Conservation (phyloP, 1,140 invertebrate species). For the Amphibalanus amphitrite region DNA sequence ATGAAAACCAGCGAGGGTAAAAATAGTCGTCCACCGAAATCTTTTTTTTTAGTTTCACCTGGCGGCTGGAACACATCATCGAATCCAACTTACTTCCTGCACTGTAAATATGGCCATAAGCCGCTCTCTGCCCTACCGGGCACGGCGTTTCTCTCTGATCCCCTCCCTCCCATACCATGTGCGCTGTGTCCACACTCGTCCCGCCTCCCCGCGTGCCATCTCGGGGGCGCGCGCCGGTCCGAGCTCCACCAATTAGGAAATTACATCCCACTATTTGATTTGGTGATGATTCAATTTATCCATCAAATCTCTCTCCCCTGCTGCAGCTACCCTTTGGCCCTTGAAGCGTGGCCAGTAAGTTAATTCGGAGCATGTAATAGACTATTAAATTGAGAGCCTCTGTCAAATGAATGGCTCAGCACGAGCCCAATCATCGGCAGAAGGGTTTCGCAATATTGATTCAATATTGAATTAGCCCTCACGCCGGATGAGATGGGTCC, state of each 20-base stretch:
- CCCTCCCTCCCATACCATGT: too few species aligned
- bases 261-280: constrained; percentile 1
- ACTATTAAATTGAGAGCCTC: not conserved
- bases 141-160: too few species aligned
- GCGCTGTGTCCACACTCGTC: too few species aligned
- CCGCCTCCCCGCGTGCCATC: too few species aligned
- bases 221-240: too few species aligned
- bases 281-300: constrained; percentile 2
- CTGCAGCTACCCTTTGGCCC: not conserved
- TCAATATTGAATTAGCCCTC: not conserved
- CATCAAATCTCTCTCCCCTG: not conserved
- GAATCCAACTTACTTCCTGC: too few species aligned
- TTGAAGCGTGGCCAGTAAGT: not conserved
- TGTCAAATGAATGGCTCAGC: not conserved
- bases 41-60: too few species aligned
- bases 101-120: too few species aligned
- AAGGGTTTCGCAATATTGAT: constrained; percentile 1
- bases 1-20: too few species aligned
- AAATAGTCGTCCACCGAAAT: too few species aligned
- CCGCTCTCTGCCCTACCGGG: too few species aligned
- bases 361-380: constrained; percentile 1
- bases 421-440: not conserved
- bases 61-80: too few species aligned
- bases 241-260: not conserved
- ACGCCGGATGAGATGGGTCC: not conserved